Evolutionary conservation across 2,888 invertebrate species (phyloP), one percentile per base, ranked within the genome.

Genomic region (Brachyopa scutellaris): DNA sequence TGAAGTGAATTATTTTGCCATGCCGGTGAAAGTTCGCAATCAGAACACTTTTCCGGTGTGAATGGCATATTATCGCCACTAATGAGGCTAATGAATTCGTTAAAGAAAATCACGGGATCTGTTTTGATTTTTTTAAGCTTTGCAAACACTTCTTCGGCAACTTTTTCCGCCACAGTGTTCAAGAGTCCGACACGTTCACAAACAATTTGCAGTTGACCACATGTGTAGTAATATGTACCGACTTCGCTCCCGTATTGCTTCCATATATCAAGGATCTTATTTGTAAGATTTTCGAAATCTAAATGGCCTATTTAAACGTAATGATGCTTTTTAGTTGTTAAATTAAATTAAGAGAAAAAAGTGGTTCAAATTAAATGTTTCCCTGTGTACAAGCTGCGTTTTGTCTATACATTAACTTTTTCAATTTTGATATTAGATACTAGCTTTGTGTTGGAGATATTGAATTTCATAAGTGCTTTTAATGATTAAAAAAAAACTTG

Each of bases 101-200:
- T 92, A 86, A 94, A 93, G 85, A 92, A 93, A 72, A 95, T 93
- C 84, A 91, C 91, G 17, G 93, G 93, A 87, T 94, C 93, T 9
- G 38, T 69, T 69, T 92, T 91, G 86, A 94, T 93, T 51, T 92
- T 89, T 85, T 93, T 93, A 47, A 95, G 89, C 86, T 94, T 93
- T 76, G 93, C 92, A 86, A 94, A 94, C 53, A 95, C 91, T 87
- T 94, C 93, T 84, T 93, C 86, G 53, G 92, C 90, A 85, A 95
- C 93, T 88, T 93, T 93, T 85, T 93, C 92, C 13, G 93, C 93
- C 88, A 94, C 91, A 85, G 92, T 92, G 85, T 93, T 93, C 88
- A 94, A 72, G 51, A 85, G 92, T 67, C 94, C 94, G 77, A 94
- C 93, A 79, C 93, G 93, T 86, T 93, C 92, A 87, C 94, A 94